Base-by-base conservation (phyloP, 1,140 invertebrate genomes). In the Spodoptera frugiperda region DNA sequence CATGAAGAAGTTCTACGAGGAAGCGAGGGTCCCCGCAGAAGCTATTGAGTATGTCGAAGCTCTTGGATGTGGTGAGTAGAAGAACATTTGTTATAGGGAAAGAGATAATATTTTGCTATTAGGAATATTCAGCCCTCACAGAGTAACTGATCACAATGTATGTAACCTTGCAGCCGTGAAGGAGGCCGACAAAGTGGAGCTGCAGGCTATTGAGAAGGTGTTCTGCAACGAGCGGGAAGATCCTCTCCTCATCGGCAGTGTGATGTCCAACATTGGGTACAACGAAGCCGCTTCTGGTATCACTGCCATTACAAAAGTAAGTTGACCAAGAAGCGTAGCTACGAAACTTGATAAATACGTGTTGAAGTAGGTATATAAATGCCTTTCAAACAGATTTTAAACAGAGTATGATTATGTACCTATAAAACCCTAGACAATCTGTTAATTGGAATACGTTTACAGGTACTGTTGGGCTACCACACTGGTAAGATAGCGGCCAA, bases 191-290 rank as follows among this genome's bases (percentile, higher is more conserved):
- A 83, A 82, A n/a, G 14, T 57, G 8, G 91, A 93, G 76, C 21
- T 86, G 25, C 79, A 86, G 46, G 82, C 83, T 8, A 77, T 92
- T 8, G 83, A 83, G 5, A 71, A 83, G 14, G 82, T 90, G 0
- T 93, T 91, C 53, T 87, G 85, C 55, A 92, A 83, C 44, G 89
- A 94, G 46, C 88, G 95, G 30, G 79, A 89, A 19, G 61, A 82
- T 15, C 95, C 96, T 30, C 90, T 97, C 3, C 83, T 96, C 1
- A 95, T 97, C 72, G 96, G 97, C 6, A 96, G 96, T 12, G 95
- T 96, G 2, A 97, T 97, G 82, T 96, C 96, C 9, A 97, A 97
- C 88, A 96, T 97, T 95, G 96, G 96, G 0, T 96, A 97, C 81
- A 91, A 95, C 21, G 96, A 97, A 85, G 95, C 96, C 49, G 95